A percentile compares a stretch with the other conserved stretches of the same genome.
These are phyloP conservation scores for Acrossocheilus wenchowensis DNA, from an alignment of 2,797 vertebrate species.

Conservation along the genomic window DNA sequence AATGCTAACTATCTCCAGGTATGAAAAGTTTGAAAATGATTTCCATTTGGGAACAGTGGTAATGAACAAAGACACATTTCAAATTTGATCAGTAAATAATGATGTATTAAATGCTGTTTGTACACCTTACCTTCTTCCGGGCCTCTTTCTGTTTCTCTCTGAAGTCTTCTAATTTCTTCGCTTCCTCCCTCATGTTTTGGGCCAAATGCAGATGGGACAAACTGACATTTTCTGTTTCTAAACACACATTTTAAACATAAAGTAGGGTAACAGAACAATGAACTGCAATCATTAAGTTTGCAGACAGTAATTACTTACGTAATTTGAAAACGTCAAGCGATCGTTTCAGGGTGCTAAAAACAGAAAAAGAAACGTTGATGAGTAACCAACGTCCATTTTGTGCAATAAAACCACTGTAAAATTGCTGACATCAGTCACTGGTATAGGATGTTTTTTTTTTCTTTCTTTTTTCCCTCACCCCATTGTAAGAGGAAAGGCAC, in stretches of 20 bases:
- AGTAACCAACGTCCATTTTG: background rate
- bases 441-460: background rate
- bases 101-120: background rate
- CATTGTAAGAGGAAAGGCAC: background rate
- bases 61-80: background rate
- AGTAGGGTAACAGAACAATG: background rate
- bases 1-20: background rate
- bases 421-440: slow-evolving; percentile 13
- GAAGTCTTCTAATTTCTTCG: slow-evolving; percentile 93
- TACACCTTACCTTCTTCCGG: slow-evolving; percentile 84
- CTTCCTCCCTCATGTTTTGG: slow-evolving; percentile 88
- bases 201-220: slow-evolving; percentile 90
- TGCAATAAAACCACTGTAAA: background rate
- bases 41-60: background rate
- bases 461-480: background rate
- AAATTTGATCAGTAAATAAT: background rate
- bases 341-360: slow-evolving; percentile 86
- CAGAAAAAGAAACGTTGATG: background rate
- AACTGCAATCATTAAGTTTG: background rate
- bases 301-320: slow-evolving; percentile 81
- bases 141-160: slow-evolving; percentile 89
- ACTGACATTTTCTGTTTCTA: slow-evolving; percentile 90
- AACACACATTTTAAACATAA: background rate
- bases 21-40: background rate
- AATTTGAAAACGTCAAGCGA: slow-evolving; percentile 92